Conservation (phyloP, 2,113 vertebrate species). For the Garra rufa region DNA sequence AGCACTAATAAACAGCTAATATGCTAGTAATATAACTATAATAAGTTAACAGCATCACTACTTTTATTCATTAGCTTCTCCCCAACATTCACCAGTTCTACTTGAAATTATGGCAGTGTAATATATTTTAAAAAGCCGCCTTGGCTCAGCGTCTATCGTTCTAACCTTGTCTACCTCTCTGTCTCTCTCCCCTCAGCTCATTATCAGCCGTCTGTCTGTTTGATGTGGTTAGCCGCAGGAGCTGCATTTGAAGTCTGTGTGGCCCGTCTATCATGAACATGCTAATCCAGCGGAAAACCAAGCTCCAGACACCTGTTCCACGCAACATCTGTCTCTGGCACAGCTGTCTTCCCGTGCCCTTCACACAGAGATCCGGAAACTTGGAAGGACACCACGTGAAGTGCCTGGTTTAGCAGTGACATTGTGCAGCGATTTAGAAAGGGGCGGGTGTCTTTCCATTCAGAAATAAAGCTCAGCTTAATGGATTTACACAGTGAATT, state of each 20-base stretch:
- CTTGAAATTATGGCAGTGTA: not conserved
- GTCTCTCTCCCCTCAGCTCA: constrained; percentile 68
- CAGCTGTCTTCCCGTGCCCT: constrained; percentile 38
- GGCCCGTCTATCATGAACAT: constrained; percentile 76
- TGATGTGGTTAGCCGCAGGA: constrained; percentile 52
- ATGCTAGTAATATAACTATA: no score
- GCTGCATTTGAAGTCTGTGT: constrained; percentile 73
- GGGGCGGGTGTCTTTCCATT: constrained; percentile 16
- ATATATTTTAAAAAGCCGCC: not conserved
- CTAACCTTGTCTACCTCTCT: constrained; percentile 53
- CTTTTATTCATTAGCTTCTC: not conserved
- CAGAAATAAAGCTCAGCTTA: constrained; percentile 12
- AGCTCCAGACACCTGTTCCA: constrained; percentile 73
- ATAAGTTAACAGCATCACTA: not conserved
- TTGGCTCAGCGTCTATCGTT: not conserved
- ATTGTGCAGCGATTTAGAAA: constrained; percentile 30
- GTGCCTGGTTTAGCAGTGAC: constrained; percentile 49
- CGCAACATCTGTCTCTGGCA: constrained; percentile 72
- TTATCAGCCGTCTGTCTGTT: constrained; percentile 66
- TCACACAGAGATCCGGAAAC: constrained; percentile 1
- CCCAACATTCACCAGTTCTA: not conserved
- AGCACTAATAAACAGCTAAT: no score
- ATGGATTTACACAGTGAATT: not conserved
- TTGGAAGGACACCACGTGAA: constrained; percentile 26
- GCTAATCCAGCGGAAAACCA: constrained; percentile 75